Conservation (phyloP, 2,888 invertebrate genomes). For the Agrochola litura region DNA sequence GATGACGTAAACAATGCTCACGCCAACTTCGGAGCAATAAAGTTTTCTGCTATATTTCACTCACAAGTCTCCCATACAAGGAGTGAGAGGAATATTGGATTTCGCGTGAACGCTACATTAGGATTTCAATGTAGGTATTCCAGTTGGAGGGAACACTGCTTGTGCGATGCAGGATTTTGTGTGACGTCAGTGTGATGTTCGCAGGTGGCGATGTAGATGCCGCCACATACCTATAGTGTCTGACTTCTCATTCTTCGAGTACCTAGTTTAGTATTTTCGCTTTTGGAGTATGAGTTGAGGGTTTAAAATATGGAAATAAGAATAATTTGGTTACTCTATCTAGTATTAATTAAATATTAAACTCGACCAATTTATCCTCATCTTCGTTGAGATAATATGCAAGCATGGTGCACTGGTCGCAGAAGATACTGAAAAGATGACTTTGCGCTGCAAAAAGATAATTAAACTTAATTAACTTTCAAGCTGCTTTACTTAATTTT, state of each 20-base stretch:
- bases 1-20: constrained; percentile 39
- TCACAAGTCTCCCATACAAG: neutral
- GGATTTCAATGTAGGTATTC: too few relatives aligned
- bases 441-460: too few relatives aligned
- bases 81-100: constrained; percentile 4
- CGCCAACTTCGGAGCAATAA: constrained; percentile 1
- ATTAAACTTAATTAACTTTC: neutral
- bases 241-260: neutral
- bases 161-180: too few relatives aligned
- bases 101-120: neutral
- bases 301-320: neutral
- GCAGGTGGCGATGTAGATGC: too few relatives aligned
- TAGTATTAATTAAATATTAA: neutral
- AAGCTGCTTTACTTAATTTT: neutral
- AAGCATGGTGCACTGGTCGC: neutral
- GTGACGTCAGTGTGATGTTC: too few relatives aligned
- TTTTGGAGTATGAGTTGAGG: neutral
- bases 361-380: neutral
- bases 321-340: neutral
- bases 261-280: neutral
- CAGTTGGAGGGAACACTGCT: too few relatives aligned
- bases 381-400: neutral
- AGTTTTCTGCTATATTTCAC: constrained; percentile 33
- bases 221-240: neutral
- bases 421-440: too few relatives aligned